These are phyloP conservation scores for Elachura formosa DNA, from an alignment of 2,113 vertebrate species.

Conservation along the genomic window DNA sequence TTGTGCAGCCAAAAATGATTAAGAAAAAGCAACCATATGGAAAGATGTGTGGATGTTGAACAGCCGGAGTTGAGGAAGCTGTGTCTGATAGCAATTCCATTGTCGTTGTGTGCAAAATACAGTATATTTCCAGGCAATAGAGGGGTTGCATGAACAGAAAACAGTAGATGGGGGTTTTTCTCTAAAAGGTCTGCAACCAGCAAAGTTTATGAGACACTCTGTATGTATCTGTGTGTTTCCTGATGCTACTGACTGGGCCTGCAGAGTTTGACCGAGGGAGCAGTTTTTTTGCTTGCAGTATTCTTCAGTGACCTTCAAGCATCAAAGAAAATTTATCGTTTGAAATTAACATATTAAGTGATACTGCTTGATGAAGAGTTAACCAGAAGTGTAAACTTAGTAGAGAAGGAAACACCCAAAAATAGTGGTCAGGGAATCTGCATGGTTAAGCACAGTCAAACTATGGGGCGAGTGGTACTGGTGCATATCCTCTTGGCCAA, in stretches of 20 bases:
- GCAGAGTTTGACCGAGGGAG: neutral
- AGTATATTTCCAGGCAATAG: neutral
- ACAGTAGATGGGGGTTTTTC: neutral
- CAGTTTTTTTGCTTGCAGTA: neutral
- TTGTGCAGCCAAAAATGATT: neutral
- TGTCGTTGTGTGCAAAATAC: fast-evolving
- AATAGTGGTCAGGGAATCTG: neutral
- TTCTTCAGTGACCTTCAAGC: neutral
- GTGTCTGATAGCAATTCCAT: neutral
- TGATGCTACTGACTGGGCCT: neutral
- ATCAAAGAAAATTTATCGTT: neutral
- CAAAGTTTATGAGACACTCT: neutral
- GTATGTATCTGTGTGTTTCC: neutral
- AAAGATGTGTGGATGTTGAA: neutral
- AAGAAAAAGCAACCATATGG: neutral
- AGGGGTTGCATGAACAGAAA: neutral
- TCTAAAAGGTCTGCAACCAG: neutral
- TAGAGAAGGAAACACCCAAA: neutral
- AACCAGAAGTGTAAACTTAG: neutral
- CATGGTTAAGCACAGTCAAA: neutral
- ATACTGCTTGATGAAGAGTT: neutral
- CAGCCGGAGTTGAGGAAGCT: neutral
- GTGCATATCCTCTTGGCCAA: fast-evolving
- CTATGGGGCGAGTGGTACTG: neutral
- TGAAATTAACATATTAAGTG: neutral